A percentile compares a stretch with the other conserved stretches of the same genome.
Conservation (phyloP, 2,888 invertebrate genomes). For the Cephus nigrinus region DNA sequence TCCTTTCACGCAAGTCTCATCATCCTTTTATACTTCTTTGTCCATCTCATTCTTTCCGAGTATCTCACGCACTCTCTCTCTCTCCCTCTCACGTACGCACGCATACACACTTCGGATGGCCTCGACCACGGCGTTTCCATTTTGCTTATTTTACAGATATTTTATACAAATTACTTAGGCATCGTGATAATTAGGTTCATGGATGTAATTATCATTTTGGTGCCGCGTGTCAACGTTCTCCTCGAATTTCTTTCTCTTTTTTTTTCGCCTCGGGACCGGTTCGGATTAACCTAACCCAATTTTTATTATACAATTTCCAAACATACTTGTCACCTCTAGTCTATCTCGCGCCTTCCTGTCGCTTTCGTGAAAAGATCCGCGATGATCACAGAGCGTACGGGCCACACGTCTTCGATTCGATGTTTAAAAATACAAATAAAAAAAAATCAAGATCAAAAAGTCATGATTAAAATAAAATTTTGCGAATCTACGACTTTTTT, state of each 20-base stretch:
- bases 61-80: not conserved
- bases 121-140: conserved; percentile 30
- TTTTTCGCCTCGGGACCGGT: not conserved
- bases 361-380: not conserved
- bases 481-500: not conserved
- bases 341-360: not conserved
- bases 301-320: not conserved
- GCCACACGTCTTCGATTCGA: not conserved
- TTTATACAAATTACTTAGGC: conserved; percentile 57
- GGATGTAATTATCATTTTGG: conserved; percentile 15
- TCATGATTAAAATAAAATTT: not conserved
- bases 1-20: not conserved
- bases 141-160: conserved; percentile 44
- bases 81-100: not conserved
- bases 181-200: conserved; percentile 28
- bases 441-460: too few relatives aligned
- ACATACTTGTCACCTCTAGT: not conserved
- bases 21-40: not conserved
- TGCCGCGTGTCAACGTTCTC: conserved; percentile 12
- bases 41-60: conserved; percentile 2
- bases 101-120: not conserved
- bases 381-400: not conserved
- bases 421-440: not conserved
- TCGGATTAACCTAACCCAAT: not conserved
- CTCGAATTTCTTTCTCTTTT: not conserved